Percentiles rank a stretch among this genome's conserved stretches.
Conservation (phyloP, 2,113 vertebrate species). For the Carassius carassius region DNA sequence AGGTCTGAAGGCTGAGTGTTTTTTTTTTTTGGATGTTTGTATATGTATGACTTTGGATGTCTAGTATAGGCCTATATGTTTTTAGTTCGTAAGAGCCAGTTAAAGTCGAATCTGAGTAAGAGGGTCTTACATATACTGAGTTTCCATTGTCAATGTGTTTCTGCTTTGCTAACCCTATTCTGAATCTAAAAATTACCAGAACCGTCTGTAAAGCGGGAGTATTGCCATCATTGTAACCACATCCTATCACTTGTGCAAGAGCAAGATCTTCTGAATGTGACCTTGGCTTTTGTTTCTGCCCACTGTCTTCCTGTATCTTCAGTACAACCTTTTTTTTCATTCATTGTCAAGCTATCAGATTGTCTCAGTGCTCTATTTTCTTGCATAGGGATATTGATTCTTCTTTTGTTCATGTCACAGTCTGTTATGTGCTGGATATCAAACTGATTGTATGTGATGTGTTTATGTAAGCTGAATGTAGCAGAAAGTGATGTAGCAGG, state of each 20-base stretch:
- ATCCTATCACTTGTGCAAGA: conserved; percentile 64
- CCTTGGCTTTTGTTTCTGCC: neutral
- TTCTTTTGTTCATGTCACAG: neutral
- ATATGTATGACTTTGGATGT: neutral
- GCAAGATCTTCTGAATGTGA: neutral
- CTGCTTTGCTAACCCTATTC: neutral
- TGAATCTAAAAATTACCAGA: conserved; percentile 58
- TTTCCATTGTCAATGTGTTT: conserved; percentile 42
- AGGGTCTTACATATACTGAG: neutral
- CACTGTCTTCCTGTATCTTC: neutral
- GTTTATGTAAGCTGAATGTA: conserved; percentile 12
- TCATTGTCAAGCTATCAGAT: neutral
- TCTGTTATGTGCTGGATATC: neutral
- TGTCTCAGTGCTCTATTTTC: neutral
- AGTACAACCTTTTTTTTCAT: neutral
- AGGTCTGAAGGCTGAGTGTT: neutral
- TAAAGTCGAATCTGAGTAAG: conserved; percentile 17
- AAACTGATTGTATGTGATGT: neutral
- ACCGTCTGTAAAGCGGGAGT: conserved; percentile 47
- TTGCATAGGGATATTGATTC: neutral
- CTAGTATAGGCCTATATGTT: neutral
- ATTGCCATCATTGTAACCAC: conserved; percentile 46
- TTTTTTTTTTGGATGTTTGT: neutral
- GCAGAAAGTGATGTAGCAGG: neutral
- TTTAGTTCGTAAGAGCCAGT: neutral